These are phyloP conservation scores for Drosophila albomicans DNA, from an alignment of 1,140 invertebrate species.

Conservation along the genomic window DNA sequence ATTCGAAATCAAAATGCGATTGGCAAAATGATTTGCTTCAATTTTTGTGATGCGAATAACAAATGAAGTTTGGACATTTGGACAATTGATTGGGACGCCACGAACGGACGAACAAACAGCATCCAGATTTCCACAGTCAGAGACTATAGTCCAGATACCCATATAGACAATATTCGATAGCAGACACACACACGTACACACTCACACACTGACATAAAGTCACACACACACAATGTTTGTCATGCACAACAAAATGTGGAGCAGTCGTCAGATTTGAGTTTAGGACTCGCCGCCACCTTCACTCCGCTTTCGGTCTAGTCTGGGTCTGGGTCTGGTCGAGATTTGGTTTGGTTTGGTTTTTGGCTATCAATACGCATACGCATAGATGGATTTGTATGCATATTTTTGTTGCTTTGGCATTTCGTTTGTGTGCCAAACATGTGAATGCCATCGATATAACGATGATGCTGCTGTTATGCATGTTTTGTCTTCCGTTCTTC, in stretches of 20 bases:
- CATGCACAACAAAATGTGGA: constrained; percentile 81
- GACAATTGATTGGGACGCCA: constrained; percentile 80
- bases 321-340: background rate
- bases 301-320: constrained; percentile 1
- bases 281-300: constrained; percentile 45
- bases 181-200: constrained; percentile 33
- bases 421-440: constrained; percentile 81
- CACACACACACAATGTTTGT: constrained; percentile 60
- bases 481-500: constrained; percentile 10
- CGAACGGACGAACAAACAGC: constrained; percentile 48
- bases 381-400: constrained; percentile 67
- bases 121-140: constrained; percentile 44
- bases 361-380: constrained; percentile 70
- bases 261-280: constrained; percentile 74
- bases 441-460: constrained; percentile 78
- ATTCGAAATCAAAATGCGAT: constrained; percentile 83
- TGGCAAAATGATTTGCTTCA: constrained; percentile 83
- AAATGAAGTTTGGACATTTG: constrained; percentile 83
- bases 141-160: constrained; percentile 48
- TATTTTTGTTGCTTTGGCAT: constrained; percentile 81
- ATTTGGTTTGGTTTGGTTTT: constrained; percentile 32
- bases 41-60: constrained; percentile 83
- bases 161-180: constrained; percentile 70
- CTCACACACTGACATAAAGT: constrained; percentile 17
- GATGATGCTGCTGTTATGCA: constrained; percentile 70